These are phyloP conservation scores for Centroberyx gerrardi DNA, from an alignment of 2,797 vertebrate genomes.

Conservation along the genomic window DNA sequence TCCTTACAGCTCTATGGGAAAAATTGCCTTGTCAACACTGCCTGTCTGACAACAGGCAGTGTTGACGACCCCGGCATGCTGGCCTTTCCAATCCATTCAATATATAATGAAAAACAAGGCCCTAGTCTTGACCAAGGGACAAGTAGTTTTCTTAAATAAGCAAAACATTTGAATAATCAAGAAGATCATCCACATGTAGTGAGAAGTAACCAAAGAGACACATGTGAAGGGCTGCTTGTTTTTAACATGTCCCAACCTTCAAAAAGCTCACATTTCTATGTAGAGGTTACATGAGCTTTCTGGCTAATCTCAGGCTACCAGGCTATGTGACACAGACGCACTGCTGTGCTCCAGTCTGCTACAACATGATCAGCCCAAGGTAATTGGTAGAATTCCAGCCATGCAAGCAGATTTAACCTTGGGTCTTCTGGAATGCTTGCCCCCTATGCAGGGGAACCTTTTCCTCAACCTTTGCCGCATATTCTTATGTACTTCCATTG, in stretches of 20 bases:
- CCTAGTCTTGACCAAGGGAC: too few species aligned
- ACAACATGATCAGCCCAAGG: constrained; percentile 68
- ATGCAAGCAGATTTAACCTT: constrained; percentile 57
- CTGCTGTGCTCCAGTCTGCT: constrained; percentile 54
- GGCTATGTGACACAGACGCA: constrained; percentile 73
- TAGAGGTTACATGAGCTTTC: constrained; percentile 76
- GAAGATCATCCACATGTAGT: constrained; percentile 1
- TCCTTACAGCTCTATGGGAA: not conserved
- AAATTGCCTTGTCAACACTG: not conserved
- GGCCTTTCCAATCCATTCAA: constrained; percentile 8
- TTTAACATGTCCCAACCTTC: constrained; percentile 46
- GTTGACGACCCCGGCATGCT: not conserved
- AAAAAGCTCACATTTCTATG: constrained; percentile 33
- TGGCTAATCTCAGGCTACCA: constrained; percentile 78
- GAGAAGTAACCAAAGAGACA: constrained; percentile 31
- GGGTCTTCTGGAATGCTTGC: constrained; percentile 41
- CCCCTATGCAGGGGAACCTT: not conserved
- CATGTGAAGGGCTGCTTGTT: constrained; percentile 50
- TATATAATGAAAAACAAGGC: not conserved
- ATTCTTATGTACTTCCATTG: not conserved
- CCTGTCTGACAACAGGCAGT: not conserved
- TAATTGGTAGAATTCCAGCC: constrained; percentile 69
- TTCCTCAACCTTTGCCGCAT: not conserved
- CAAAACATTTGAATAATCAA: constrained; percentile 29
- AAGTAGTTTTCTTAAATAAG: not conserved